Evolutionary conservation across 2,113 vertebrate species (phyloP), one percentile per base, ranked within the genome.

Genomic region (Megatriorchis doriae): DNA sequence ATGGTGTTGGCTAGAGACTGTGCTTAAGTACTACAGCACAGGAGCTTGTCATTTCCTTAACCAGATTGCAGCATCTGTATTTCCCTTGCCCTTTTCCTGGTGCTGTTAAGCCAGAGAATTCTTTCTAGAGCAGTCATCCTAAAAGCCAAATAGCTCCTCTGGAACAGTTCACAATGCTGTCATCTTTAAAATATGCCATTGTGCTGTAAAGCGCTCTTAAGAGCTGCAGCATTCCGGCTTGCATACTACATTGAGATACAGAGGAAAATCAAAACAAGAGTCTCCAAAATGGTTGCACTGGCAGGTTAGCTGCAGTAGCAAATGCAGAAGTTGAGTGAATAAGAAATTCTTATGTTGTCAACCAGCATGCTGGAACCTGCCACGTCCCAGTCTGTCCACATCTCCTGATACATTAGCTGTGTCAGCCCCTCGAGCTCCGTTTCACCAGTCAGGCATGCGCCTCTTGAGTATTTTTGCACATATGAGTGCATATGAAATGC

Each of bases 111-210:
- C 78, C 93, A 81, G 81, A 91, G 59, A 91, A 97, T 95, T 96
- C 93, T 97, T 97, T 95, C 96, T 97, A 88, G 93, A 96, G 96
- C 91, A 97, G 94, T 96, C 96, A 94, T 93, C 71, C 93, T 94
- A 82, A 97, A 95, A 95, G 78, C 81, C 84, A 95, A 97, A 95
- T 86, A 95, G 93, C 93, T 96, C 87, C 89, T 96, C 94, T 96
- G 97, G 96, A 96, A 88, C 78, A 74, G 93, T 66, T 96, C 42
- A 20, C 82, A 23, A 26, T 96, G 94, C 87, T 95, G 95, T 97
- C 96, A 97, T 95, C 93, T 95, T 83, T 77, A 82, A 97, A 96
- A 95, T 95, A 97, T 95, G 95, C 93, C 81, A 93, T 91, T 97
- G 91, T 95, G 84, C 87, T 93, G 29, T 48, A 73, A 91, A 86